Evolutionary conservation across 2,797 vertebrate species (phyloP).

Genomic region (Percopsis omiscomaycus): DNA sequence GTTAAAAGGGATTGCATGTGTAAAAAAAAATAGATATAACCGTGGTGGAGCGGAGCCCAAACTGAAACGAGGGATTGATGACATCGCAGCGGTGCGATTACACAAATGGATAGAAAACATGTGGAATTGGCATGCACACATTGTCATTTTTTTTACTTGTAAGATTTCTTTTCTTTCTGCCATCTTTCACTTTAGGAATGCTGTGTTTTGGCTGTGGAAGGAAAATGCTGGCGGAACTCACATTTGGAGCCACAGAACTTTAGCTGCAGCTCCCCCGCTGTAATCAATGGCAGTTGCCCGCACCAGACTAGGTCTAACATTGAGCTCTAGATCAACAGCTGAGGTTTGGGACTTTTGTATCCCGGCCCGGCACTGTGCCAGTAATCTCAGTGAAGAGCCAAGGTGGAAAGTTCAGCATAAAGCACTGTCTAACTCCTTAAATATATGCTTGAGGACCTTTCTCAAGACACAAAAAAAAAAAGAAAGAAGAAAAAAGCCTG

Average conservation of each 20-base stretch:
- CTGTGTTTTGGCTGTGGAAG: conserved; percentile 21
- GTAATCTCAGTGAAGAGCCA: conserved; percentile 23
- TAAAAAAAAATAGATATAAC: conserved; percentile 61
- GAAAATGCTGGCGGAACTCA: conserved; percentile 19
- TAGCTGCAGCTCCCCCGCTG: conserved; percentile 7
- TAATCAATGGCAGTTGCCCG: conserved; percentile 33
- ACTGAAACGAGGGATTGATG: conserved; percentile 64
- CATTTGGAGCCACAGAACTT: conserved; percentile 31
- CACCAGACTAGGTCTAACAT: conserved; percentile 32
- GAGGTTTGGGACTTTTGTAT: conserved; percentile 47
- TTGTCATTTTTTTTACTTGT: conserved; percentile 41
- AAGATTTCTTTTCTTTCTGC: conserved; percentile 31
- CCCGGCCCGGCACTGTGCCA: conserved; percentile 21
- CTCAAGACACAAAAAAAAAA: conserved; percentile 49
- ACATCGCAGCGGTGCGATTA: conserved; percentile 61
- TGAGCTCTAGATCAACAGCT: conserved; percentile 32
- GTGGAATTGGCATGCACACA: conserved; percentile 52
- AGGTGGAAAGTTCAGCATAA: conserved; percentile 36
- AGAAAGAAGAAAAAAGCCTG: conserved; percentile 15
- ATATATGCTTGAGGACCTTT: conserved; percentile 37
- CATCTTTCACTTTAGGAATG: conserved; percentile 21
- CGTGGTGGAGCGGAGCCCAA: conserved; percentile 41
- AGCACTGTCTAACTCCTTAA: conserved; percentile 37
- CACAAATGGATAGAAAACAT: conserved; percentile 72
- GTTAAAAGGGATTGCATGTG: conserved; percentile 61